Base-by-base conservation (phyloP, 2,113 vertebrate genomes). In the Amphilophus citrinellus region DNA sequence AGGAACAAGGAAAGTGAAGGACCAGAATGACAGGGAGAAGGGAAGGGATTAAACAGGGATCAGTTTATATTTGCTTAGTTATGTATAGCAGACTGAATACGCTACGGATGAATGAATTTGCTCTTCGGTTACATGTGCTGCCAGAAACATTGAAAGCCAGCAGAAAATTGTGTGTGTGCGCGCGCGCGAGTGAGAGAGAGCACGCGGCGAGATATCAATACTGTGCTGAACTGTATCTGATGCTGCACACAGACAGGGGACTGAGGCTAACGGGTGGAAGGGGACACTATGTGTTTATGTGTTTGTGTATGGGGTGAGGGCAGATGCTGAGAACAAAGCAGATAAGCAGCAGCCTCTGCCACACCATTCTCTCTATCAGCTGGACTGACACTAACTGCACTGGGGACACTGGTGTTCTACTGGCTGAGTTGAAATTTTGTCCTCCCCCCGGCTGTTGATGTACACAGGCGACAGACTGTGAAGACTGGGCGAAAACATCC, bases 41-140 rank as follows among this genome's bases (percentile, higher is more conserved):
- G 85, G 88, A 91, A 84, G 83, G 90, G 85, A 89, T 61, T 91
- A 87, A 92, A 94, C 81, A 87, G 58, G 93, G 77, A 94, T 95
- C 93, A 95, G 92, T 93, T 91, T 80, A 90, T 90, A 89, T 93
- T 93, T 89, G 78, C 77, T 90, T 86, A 83, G 85, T 88, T 86
- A 83, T 91, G 85, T 89, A 84, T 44, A 85, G 87, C 86, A 90
- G 84, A 90, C 81, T 85, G 91, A 90, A 87, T 85, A 87, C 2
- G 83, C 77, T 79, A 44, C 35, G 79, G 84, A 86, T 84, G 90
- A 85, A 84, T 39, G 87, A 85, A 83, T 84, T 84, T 86, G 78
- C 77, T 84, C 88, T 89, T 61, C n/a, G n/a, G 22, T 77, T 83
- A 78, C 85, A 88, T 73, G 59, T 76, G 84, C 85, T 84, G 84